These are phyloP conservation scores for Galleria mellonella DNA, from an alignment of 1,140 invertebrate genomes.

Conservation along the genomic window DNA sequence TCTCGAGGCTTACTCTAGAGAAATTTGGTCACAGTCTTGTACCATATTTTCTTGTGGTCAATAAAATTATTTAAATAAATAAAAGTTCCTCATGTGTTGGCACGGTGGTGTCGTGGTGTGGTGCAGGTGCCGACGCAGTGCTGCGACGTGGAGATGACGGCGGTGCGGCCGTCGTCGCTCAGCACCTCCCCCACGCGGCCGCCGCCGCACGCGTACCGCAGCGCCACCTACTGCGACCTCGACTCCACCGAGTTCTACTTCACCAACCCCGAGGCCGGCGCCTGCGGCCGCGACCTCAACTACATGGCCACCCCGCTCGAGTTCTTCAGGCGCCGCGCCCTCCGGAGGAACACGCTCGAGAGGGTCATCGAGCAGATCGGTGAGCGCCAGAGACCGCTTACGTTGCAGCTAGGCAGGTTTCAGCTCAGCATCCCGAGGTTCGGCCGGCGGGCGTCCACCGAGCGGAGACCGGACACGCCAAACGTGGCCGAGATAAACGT, in stretches of 20 bases:
- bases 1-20: too few relatives aligned
- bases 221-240: conserved; percentile 25
- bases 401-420: conserved; percentile 54
- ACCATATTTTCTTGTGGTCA: too few relatives aligned
- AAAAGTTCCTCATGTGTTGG: too few relatives aligned
- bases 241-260: conserved; percentile 35
- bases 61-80: too few relatives aligned
- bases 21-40: too few relatives aligned
- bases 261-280: conserved; percentile 20
- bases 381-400: conserved; percentile 29
- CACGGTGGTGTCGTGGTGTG: too few relatives aligned
- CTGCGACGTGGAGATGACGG: conserved; percentile 52
- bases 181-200: conserved; percentile 24
- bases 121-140: conserved; percentile 52
- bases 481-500: conserved; percentile 48
- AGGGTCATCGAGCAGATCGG: conserved; percentile 32
- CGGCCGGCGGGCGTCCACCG: conserved; percentile 17
- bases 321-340: conserved; percentile 24
- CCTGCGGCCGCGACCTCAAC: conserved; percentile 33
- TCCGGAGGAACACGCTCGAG: conserved; percentile 28
- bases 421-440: conserved; percentile 54
- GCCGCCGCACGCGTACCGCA: conserved; percentile 26
- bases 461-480: conserved; percentile 46
- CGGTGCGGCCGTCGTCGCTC: conserved; percentile 24
- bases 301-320: conserved; percentile 34